Evolutionary conservation across 2,113 vertebrate species (phyloP), one percentile per base, ranked within the genome.

Genomic region (Edolisoma coerulescens): DNA sequence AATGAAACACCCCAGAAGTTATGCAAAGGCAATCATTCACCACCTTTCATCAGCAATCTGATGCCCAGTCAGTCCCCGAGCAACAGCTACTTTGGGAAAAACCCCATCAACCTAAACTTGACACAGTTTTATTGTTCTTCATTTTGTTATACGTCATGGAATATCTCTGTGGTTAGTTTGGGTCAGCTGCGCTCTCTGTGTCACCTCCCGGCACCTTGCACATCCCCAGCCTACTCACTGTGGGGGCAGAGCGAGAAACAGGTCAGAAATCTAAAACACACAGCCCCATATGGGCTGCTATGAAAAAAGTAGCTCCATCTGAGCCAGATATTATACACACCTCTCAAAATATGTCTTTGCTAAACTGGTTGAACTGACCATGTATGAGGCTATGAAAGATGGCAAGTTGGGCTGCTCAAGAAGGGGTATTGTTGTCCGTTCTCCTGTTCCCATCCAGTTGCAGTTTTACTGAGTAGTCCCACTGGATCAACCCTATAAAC

Each of bases 1-100:
- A 53, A 28, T 10, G 0, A 27, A 42, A 53, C 65, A 65, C 0
- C 0, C 7, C 11, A 3, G 3, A 60, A 50, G 27, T 19, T 27
- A 20, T 47, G 32, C 10, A 57, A 50, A 87, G 28, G 6, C 11
- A 60, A 17, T 61, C 11, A 30, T 10, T 56, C 11, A 3, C 16
- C n/a, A 47, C 8, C 41, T 88, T 49, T 86, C 17, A 42, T 10
- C 27, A 70, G 9, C 4, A 26, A 77, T 37, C 6, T 26, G 6
- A 73, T 54, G 30, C 33, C 23, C 30, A 54, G 33, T 74, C 35
- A 60, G 22, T 50, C 13, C 32, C 41, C 10, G 5, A 3, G n/a
- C 5, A 69, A 15, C 19, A 70, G 11, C 6, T 71, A 16, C 28
- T 68, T 73, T 50, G 60, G 19, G 22, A 73, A 73, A 80, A 90